A percentile compares a stretch with the other conserved stretches of the same genome.
phyloP scores from a whole-genome alignment of 2,113 vertebrate genomes.

The Puffinus mauretanicus region DNA sequence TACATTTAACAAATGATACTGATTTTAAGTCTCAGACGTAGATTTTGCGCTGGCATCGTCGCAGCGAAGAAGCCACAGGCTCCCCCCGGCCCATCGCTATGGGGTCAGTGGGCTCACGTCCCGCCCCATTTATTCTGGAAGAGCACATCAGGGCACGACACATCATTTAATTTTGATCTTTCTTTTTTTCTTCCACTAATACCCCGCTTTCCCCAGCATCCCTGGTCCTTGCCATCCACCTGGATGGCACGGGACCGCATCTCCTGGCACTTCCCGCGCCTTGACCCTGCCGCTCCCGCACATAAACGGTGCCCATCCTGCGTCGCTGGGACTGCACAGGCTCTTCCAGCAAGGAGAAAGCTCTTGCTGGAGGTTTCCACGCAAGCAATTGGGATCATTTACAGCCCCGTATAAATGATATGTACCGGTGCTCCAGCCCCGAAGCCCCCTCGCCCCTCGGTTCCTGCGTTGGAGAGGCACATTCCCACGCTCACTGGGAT shows the following conservation, averaged over 20 bases:
- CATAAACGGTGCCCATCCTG: not conserved
- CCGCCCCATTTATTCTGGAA: not conserved
- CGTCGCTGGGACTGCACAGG: not conserved
- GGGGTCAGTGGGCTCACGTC: fast-evolving
- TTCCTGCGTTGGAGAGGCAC: not conserved
- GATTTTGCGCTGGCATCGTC: fast-evolving
- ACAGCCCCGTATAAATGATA: not conserved
- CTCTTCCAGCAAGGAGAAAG: not conserved
- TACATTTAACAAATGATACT: not conserved
- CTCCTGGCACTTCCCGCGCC: fast-evolving
- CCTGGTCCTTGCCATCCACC: not conserved
- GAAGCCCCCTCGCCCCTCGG: not conserved
- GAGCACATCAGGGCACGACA: not conserved
- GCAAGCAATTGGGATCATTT: not conserved
- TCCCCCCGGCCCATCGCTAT: fast-evolving
- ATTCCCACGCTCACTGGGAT: fast-evolving
- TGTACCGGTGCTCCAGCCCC: fast-evolving
- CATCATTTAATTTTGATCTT: not conserved
- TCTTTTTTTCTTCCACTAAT: no score
- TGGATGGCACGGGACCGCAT: not conserved
- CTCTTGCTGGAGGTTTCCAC: not conserved
- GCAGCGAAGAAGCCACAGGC: not conserved
- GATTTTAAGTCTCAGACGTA: not conserved
- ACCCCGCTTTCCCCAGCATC: not conserved
- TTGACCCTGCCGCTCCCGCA: fast-evolving